These are phyloP conservation scores for Callionymus lyra DNA, from an alignment of 2,113 vertebrate species.

Conservation along the genomic window DNA sequence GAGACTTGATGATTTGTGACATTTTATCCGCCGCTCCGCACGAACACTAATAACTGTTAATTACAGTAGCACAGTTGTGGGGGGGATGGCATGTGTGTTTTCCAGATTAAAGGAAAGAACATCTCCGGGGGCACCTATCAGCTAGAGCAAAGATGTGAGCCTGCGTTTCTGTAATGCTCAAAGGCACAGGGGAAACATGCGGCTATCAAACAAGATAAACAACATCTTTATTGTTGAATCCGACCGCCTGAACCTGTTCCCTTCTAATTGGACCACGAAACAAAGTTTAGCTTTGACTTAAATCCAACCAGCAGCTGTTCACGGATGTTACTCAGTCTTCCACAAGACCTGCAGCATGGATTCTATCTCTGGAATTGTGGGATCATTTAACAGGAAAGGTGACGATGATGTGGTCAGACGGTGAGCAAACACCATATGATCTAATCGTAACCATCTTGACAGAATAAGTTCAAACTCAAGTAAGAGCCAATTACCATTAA, in stretches of 20 bases:
- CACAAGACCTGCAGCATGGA: no score
- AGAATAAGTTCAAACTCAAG: no score
- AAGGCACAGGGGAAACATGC: slow-evolving; percentile 25
- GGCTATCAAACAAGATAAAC: slow-evolving; percentile 35
- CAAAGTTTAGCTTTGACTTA: slow-evolving; percentile 53
- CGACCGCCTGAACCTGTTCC: slow-evolving; percentile 54
- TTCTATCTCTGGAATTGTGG: no score
- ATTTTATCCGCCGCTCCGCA: slow-evolving; percentile 83
- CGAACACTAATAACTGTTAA: slow-evolving; percentile 98
- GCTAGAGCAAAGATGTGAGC: slow-evolving; percentile 43
- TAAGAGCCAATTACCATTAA: no score
- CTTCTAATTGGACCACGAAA: slow-evolving; percentile 61
- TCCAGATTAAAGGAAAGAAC: slow-evolving; percentile 80
- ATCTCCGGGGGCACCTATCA: slow-evolving; percentile 38
- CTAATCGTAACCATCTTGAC: no score
- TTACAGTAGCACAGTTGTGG: slow-evolving; percentile 91
- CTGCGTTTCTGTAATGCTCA: slow-evolving; percentile 46
- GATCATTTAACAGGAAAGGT: no score
- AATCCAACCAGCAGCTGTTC: slow-evolving; percentile 61
- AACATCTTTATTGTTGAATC: slow-evolving; percentile 54
- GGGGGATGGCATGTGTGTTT: slow-evolving; percentile 78
- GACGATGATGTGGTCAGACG: no score
- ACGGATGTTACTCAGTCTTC: slow-evolving; percentile 42
- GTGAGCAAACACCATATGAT: no score
- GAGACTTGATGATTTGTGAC: slow-evolving; percentile 98